Conservation (phyloP, 2,113 vertebrate species). For the Noctilio leporinus region DNA sequence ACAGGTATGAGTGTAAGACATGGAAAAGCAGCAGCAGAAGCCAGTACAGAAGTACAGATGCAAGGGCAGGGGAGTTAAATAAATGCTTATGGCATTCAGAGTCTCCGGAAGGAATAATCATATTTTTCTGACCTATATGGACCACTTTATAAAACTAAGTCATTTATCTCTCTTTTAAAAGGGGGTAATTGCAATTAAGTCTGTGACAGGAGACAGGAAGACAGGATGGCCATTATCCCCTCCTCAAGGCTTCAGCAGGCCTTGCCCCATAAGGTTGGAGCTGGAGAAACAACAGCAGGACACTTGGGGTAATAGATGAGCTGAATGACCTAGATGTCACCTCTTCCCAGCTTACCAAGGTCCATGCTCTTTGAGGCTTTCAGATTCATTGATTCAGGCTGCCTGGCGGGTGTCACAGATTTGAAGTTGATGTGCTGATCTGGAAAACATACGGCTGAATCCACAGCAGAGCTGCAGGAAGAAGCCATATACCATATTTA, state of each 20-base stretch:
- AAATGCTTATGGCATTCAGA: neutral
- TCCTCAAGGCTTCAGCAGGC: conserved; percentile 6
- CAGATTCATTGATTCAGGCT: conserved; percentile 87
- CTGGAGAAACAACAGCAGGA: conserved; percentile 66
- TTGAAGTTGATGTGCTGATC: conserved; percentile 80
- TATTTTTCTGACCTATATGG: neutral
- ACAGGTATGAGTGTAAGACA: neutral
- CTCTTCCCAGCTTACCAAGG: conserved; percentile 85
- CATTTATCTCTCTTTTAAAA: conserved; percentile 31
- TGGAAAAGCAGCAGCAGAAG: neutral
- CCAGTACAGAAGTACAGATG: neutral
- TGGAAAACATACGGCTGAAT: conserved; percentile 74
- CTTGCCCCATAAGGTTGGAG: conserved; percentile 24
- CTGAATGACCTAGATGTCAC: conserved; percentile 51
- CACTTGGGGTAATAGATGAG: conserved; percentile 54
- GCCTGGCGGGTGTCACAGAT: conserved; percentile 76
- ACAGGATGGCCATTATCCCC: neutral
- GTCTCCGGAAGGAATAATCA: neutral
- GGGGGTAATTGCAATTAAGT: conserved; percentile 37
- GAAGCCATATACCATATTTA: conserved; percentile 42
- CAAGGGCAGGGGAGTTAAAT: neutral
- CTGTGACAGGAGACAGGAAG: conserved; percentile 10
- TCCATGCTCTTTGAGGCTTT: conserved; percentile 99
- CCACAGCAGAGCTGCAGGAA: conserved; percentile 72
- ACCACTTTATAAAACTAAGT: conserved; percentile 10